A percentile compares a stretch with the other conserved stretches of the same genome.
Conservation (phyloP, 2,888 invertebrate genomes). For the Emesis furor region DNA sequence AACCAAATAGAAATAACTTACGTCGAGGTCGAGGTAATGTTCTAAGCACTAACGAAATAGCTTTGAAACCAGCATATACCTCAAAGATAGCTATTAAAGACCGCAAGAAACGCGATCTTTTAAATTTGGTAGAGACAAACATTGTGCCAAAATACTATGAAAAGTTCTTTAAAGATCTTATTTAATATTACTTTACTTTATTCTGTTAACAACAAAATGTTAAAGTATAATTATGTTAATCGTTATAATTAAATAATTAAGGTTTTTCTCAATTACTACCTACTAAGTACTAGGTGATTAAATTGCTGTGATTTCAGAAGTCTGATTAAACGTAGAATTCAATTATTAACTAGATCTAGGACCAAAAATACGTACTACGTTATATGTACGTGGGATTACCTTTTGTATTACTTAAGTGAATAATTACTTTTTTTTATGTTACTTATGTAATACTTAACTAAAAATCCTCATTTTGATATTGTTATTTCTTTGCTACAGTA, state of each 20-base stretch:
- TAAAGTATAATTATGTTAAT: neutral
- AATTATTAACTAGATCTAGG: neutral
- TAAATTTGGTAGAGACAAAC: slow-evolving; percentile 63
- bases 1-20: neutral
- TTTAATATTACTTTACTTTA: slow-evolving; percentile 10
- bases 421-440: too few species aligned
- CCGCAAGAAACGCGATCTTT: slow-evolving; percentile 63
- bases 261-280: neutral
- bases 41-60: slow-evolving; percentile 6
- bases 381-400: too few species aligned
- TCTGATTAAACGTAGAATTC: slow-evolving; percentile 3
- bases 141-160: slow-evolving; percentile 65
- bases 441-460: too few species aligned
- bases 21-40: slow-evolving; percentile 7
- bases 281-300: slow-evolving; percentile 1
- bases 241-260: neutral
- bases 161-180: slow-evolving; percentile 37
- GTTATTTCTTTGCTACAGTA: too few species aligned
- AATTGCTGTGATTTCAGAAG: neutral
- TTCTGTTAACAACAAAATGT: neutral
- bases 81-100: slow-evolving; percentile 26
- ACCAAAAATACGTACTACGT: neutral
- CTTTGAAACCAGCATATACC: slow-evolving; percentile 26
- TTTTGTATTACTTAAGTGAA: too few species aligned
- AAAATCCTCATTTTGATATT: too few species aligned